Percentiles rank a stretch among this genome's conserved stretches.
These are phyloP conservation scores for Drosophila novamexicana DNA, from an alignment of 1,140 invertebrate species.

Conservation along the genomic window DNA sequence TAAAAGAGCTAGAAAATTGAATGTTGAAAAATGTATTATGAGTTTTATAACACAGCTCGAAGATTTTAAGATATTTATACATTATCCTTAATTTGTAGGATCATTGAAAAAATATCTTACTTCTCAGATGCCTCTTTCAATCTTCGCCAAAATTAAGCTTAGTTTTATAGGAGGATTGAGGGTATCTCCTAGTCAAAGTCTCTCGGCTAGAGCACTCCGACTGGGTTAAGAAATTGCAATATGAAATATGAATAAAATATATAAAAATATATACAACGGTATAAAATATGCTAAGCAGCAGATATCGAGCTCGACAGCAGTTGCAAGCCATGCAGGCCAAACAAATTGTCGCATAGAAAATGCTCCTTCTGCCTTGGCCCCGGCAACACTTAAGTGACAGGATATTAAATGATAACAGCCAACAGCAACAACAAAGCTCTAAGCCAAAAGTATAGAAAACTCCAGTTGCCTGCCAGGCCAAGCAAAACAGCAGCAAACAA, in stretches of 20 bases:
- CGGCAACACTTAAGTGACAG: slow-evolving; percentile 55
- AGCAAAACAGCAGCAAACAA: slow-evolving; percentile 21
- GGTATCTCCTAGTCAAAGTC: too few species aligned
- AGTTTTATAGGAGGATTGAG: too few species aligned
- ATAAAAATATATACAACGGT: neutral
- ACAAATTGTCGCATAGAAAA: slow-evolving; percentile 21
- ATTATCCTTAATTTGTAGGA: too few species aligned
- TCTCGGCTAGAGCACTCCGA: too few species aligned
- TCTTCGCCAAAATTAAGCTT: too few species aligned
- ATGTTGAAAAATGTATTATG: too few species aligned
- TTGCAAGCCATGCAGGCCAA: slow-evolving; percentile 25
- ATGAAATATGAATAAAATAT: slow-evolving; percentile 2
- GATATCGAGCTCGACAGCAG: neutral
- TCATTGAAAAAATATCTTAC: too few species aligned
- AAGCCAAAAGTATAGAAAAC: slow-evolving; percentile 27
- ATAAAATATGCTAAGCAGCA: slow-evolving; percentile 22
- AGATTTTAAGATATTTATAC: too few species aligned
- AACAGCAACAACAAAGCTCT: slow-evolving; percentile 19
- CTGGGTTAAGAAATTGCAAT: neutral
- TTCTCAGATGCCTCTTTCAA: too few species aligned
- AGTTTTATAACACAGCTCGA: too few species aligned
- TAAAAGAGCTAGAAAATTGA: too few species aligned
- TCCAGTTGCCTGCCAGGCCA: slow-evolving; percentile 9
- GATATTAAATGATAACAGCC: slow-evolving; percentile 62
- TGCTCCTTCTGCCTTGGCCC: slow-evolving; percentile 16